These are phyloP conservation scores for Sinocyclocheilus anshuiensis DNA, from an alignment of 2,113 vertebrate species.

Conservation along the genomic window DNA sequence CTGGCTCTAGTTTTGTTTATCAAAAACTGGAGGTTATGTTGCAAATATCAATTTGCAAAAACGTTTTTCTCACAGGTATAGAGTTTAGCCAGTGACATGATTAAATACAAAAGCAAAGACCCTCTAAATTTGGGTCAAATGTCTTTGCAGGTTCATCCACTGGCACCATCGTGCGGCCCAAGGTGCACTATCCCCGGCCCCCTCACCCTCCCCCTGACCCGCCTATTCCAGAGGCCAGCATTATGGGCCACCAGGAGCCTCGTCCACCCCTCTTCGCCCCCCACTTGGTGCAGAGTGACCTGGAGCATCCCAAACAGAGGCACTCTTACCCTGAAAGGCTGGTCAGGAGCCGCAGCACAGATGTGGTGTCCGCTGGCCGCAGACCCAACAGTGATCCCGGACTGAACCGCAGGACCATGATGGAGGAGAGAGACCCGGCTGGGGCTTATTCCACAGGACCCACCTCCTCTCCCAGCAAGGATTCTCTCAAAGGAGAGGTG, in stretches of 20 bases:
- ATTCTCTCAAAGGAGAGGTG: constrained; percentile 96
- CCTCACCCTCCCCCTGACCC: constrained; percentile 85
- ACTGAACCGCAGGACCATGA: constrained; percentile 85
- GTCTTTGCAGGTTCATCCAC: constrained; percentile 68
- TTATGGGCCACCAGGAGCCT: constrained; percentile 82
- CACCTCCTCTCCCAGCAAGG: constrained; percentile 93
- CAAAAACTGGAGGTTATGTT: not conserved
- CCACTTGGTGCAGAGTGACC: constrained; percentile 82
- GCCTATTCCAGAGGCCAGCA: constrained; percentile 89
- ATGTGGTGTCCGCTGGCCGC: constrained; percentile 85
- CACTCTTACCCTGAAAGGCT: constrained; percentile 93
- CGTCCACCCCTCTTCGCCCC: constrained; percentile 78
- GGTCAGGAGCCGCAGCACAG: constrained; percentile 93
- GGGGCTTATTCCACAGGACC: constrained; percentile 72
- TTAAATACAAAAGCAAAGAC: not conserved
- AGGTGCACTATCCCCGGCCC: constrained; percentile 91
- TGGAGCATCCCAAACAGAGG: constrained; percentile 89
- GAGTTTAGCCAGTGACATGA: not conserved
- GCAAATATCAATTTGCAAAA: not conserved
- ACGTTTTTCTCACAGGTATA: not conserved
- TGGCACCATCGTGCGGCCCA: constrained; percentile 91
- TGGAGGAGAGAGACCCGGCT: constrained; percentile 83
- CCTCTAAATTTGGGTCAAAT: not conserved
- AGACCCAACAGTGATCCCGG: constrained; percentile 95
- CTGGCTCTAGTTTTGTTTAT: constrained; percentile 30